These are phyloP conservation scores for Nyctereutes procyonoides DNA, from an alignment of 2,113 vertebrate species.

Conservation along the genomic window DNA sequence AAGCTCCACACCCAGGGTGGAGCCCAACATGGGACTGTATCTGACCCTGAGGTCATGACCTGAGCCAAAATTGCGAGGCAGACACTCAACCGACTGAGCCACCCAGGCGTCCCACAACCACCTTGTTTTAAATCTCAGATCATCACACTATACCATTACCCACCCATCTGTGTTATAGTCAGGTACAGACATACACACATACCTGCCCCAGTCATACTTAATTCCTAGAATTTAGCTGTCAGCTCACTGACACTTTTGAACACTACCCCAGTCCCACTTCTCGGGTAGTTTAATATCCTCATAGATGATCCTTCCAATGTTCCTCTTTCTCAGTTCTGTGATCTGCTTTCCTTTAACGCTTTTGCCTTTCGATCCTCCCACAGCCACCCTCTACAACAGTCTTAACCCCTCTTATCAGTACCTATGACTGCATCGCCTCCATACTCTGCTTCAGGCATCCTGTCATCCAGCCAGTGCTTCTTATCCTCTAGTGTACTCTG, in stretches of 20 bases:
- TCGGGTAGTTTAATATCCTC: constrained; percentile 12
- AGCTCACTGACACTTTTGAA: neutral
- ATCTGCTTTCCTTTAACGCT: neutral
- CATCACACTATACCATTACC: neutral
- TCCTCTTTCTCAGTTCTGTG: constrained; percentile 45
- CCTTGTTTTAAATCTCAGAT: constrained; percentile 25
- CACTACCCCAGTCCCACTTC: neutral
- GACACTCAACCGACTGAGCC: neutral
- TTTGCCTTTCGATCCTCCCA: neutral
- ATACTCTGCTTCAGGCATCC: constrained; percentile 4
- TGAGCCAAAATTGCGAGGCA: neutral
- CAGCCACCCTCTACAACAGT: neutral
- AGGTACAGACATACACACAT: neutral
- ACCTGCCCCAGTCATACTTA: neutral
- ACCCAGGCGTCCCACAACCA: neutral
- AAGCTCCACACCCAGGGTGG: neutral
- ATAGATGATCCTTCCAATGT: neutral
- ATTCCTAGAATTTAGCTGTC: constrained; percentile 37
- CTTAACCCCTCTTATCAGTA: neutral
- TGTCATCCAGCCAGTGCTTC: neutral
- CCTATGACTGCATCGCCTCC: neutral
- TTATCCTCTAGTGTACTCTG: neutral
- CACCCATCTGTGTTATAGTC: neutral
- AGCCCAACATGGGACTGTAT: neutral
- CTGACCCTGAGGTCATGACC: neutral